phyloP scores from a whole-genome alignment of 2,113 vertebrate genomes.

The Gila orcuttii region DNA sequence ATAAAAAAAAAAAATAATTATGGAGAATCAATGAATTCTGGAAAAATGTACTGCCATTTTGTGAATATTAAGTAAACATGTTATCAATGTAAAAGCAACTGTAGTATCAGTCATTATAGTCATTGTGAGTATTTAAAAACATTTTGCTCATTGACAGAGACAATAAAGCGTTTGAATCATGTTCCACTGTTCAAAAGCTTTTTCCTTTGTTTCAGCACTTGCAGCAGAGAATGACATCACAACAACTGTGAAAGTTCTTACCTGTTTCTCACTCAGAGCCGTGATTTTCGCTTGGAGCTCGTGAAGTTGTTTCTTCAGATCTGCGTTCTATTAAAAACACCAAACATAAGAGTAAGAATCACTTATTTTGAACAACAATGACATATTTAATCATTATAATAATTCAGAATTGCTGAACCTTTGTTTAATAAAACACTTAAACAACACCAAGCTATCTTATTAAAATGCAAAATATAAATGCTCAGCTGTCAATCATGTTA shows the following conservation, averaged over 20 bases:
- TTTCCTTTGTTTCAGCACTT: neutral
- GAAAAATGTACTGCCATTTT: no score
- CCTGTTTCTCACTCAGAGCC: conserved; percentile 98
- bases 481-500: neutral
- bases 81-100: no score
- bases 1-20: no score
- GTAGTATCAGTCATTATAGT: no score
- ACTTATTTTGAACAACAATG: neutral
- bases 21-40: no score
- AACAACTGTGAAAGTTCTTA: conserved; percentile 63
- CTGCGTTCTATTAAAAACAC: conserved; percentile 86
- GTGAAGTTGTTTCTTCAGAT: conserved; percentile 99
- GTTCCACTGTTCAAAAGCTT: neutral
- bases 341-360: neutral
- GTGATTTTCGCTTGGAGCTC: conserved; percentile 99
- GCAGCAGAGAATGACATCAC: conserved; percentile 10
- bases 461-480: neutral
- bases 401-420: neutral
- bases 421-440: neutral
- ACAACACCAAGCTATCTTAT: neutral
- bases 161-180: neutral
- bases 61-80: no score
- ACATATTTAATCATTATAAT: no score
- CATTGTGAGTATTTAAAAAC: no score
- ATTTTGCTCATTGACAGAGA: neutral